Base-by-base conservation (phyloP, 2,797 vertebrate species). In the Argyrosomus regius region DNA sequence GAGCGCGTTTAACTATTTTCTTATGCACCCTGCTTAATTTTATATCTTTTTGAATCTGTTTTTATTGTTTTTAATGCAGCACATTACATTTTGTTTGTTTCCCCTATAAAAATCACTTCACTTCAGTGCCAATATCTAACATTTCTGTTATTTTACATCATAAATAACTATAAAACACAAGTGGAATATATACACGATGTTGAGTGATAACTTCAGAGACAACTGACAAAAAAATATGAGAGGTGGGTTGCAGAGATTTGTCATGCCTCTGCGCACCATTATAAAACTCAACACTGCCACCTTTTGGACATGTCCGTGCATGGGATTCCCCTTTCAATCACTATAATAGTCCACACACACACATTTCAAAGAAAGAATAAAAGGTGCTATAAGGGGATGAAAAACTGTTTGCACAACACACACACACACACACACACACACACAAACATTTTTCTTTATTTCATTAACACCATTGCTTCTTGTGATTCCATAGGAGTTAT, bases 251-350 rank as follows among this genome's bases (percentile, higher is more conserved):
- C 46, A 45, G 56, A 53, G 73, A 66, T 69, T n/a, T 39, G 52
- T 72, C 62, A 24, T 64, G 66, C 39, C 48, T 70, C 59, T 28
- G 41, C 43, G 56, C 74, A 77, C 13, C 70, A 82, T 89, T 90
- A 18, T 78, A 80, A 96, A 97, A 96, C 96, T 96, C 97, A 97
- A 98, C 96, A 98, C 97, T 97, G 97, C 97, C 98, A 97, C 96
- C 97, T 98, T 96, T 97, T 97, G 98, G 95, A 91, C 77, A 88
- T 85, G 88, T 66, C 14, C 0, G 31, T 12, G 60, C 75, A 92
- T 66, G 69, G 64, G 49, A 56, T 79, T 20, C 45, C 61, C 48
- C 45, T 70, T 20, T 64, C 53, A 70, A 57, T 13, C 56, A 60
- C 26, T 49, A 2, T 9, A 16, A 39, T 1, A 41, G 39, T 22